A percentile compares a stretch with the other conserved stretches of the same genome.
phyloP scores from a whole-genome alignment of 2,797 vertebrate species.

The Gephyroberyx darwinii region DNA sequence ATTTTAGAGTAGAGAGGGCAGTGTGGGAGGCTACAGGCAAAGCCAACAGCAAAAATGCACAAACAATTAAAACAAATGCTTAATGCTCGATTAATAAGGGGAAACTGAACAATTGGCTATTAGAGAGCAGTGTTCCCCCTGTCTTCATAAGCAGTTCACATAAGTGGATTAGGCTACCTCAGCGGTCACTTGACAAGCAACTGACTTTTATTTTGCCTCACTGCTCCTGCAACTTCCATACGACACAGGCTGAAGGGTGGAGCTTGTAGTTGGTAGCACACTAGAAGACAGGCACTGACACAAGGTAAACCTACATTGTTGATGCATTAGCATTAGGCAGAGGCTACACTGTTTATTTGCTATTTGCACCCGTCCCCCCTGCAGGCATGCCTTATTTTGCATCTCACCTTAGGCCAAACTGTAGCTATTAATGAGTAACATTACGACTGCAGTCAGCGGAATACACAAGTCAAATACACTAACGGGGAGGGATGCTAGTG shows the following conservation, averaged over 20 bases:
- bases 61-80: conserved; percentile 8
- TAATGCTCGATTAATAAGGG: conserved; percentile 9
- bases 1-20: not conserved
- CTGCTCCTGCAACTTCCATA: not conserved
- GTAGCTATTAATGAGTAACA: conserved; percentile 23
- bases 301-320: conserved; percentile 23
- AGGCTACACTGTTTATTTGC: conserved; percentile 37
- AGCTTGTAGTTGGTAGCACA: no score
- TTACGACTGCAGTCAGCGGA: conserved; percentile 60
- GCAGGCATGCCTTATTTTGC: conserved; percentile 65
- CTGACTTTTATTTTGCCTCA: conserved; percentile 28
- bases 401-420: conserved; percentile 68
- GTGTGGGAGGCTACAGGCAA: not conserved
- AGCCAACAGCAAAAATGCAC: conserved; percentile 10
- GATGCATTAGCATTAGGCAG: conserved; percentile 40
- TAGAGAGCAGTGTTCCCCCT: conserved; percentile 9
- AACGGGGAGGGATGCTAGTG: conserved; percentile 76
- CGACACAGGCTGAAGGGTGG: not conserved
- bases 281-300: not conserved
- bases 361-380: conserved; percentile 49
- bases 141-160: conserved; percentile 22
- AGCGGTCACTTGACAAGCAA: conserved; percentile 13
- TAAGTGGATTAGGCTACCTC: not conserved
- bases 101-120: not conserved
- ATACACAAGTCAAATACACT: conserved; percentile 85